Conservation (phyloP, 2,797 vertebrate species). For the Erethizon dorsatum region DNA sequence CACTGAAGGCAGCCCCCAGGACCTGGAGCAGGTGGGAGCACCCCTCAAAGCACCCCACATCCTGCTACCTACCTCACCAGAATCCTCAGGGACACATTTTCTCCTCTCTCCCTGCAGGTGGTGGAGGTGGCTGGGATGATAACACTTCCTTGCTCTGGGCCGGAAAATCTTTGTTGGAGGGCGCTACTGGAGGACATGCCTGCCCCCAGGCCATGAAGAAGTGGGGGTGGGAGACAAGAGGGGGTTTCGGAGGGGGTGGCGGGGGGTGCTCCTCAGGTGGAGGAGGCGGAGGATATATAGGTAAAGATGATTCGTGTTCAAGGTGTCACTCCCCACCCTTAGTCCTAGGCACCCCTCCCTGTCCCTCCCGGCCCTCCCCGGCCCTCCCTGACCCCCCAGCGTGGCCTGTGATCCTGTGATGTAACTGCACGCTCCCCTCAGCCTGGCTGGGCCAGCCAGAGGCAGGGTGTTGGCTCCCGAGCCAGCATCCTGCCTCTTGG, state of each 20-base stretch:
- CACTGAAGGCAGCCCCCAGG: fast-evolving
- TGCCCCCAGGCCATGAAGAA: slow-evolving; percentile 95
- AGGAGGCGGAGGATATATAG: slow-evolving; percentile 99
- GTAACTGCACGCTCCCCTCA: slow-evolving; percentile 68
- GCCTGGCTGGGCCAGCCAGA: slow-evolving; percentile 54
- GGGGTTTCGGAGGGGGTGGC: slow-evolving; percentile 98
- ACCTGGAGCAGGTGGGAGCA: fast-evolving
- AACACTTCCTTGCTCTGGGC: slow-evolving; percentile 93
- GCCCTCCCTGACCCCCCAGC: not conserved
- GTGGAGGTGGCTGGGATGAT: slow-evolving; percentile 98
- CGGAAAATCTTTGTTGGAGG: slow-evolving; percentile 96
- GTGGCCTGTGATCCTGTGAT: slow-evolving; percentile 63
- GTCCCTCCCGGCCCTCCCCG: not conserved
- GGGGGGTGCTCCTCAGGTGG: slow-evolving; percentile 98
- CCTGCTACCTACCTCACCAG: not conserved
- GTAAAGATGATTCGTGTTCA: slow-evolving; percentile 93
- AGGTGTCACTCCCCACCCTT: slow-evolving; percentile 88
- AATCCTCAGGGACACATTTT: slow-evolving; percentile 10
- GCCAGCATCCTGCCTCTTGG: slow-evolving; percentile 79
- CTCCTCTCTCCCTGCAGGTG: slow-evolving; percentile 92
- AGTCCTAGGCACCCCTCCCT: slow-evolving; percentile 74
- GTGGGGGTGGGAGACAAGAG: slow-evolving; percentile 97
- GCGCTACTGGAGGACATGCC: slow-evolving; percentile 96
- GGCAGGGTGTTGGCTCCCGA: slow-evolving; percentile 80
- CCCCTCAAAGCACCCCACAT: fast-evolving